These are phyloP conservation scores for Craterocephalus amniculus DNA, from an alignment of 2,797 vertebrate genomes.

Conservation along the genomic window DNA sequence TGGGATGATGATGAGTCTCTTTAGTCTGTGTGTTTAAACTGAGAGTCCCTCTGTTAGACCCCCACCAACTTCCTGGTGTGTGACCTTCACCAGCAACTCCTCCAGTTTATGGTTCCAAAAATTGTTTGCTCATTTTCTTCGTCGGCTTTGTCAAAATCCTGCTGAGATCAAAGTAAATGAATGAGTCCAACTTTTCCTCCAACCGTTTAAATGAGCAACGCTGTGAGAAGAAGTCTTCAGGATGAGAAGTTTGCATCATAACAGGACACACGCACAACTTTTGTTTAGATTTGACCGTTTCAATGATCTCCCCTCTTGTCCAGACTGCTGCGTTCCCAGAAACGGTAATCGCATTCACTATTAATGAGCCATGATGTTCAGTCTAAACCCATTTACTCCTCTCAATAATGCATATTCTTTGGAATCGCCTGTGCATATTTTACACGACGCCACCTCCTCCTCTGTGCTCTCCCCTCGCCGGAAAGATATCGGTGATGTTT, in stretches of 20 bases:
- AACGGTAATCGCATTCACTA: conserved; percentile 82
- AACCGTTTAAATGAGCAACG: too few relatives aligned
- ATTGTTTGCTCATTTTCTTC: conserved; percentile 30
- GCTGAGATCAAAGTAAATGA: too few relatives aligned
- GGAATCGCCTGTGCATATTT: conserved; percentile 74
- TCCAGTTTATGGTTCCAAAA: conserved; percentile 31
- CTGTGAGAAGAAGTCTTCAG: conserved; percentile 3
- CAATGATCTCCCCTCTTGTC: conserved; percentile 61
- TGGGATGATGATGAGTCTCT: conserved; percentile 47
- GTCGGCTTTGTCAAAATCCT: conserved; percentile 45
- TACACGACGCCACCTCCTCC: conserved; percentile 47
- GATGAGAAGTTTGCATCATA: conserved; percentile 6
- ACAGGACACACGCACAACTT: conserved; percentile 46
- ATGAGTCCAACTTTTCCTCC: too few relatives aligned
- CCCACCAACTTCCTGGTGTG: conserved; percentile 16
- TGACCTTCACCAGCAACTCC: conserved; percentile 50
- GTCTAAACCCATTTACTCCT: conserved; percentile 80
- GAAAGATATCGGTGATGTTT: conserved; percentile 1
- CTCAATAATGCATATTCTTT: conserved; percentile 81
- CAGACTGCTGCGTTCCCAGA: conserved; percentile 76
- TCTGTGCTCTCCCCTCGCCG: conserved; percentile 1
- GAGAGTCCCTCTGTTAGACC: conserved; percentile 33
- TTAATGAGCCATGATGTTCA: conserved; percentile 81
- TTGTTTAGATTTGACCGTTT: conserved; percentile 71
- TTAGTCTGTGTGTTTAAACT: conserved; percentile 44